Evolutionary conservation across 1,140 invertebrate species (phyloP).

Genomic region (Drosophila athabasca): DNA sequence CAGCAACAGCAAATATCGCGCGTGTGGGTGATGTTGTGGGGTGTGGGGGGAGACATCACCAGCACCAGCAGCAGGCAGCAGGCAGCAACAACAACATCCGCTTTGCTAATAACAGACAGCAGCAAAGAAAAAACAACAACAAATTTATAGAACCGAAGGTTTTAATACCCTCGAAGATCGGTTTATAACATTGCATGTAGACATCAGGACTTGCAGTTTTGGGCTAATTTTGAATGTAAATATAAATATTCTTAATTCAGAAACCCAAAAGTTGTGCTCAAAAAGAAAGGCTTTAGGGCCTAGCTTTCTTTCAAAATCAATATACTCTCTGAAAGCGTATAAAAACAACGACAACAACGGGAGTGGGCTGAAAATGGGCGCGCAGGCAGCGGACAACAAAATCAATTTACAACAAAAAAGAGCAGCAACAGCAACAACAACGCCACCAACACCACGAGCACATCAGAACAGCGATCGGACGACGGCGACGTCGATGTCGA

Average conservation of each 20-base stretch:
- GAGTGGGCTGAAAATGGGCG: conserved; percentile 83
- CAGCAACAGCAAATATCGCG: conserved; percentile 38
- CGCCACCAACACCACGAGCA: conserved; percentile 44
- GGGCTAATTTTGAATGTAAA: too few species aligned
- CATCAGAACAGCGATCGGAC: conserved; percentile 60
- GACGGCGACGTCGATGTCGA: conserved; percentile 21
- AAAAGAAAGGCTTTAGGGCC: too few species aligned
- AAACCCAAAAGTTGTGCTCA: too few species aligned
- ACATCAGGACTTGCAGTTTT: too few species aligned
- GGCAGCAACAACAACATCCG: conserved; percentile 76
- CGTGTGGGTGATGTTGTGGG: conserved; percentile 56
- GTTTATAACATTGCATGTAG: too few species aligned
- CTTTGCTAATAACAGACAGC: conserved; percentile 76
- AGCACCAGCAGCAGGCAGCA: conserved; percentile 45
- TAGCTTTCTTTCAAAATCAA: too few species aligned
- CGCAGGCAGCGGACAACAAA: conserved; percentile 65
- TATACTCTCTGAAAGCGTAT: too few species aligned
- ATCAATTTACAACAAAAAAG: conserved; percentile 74
- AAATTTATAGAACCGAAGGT: background rate
- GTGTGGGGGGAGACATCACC: conserved; percentile 25
- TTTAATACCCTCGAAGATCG: too few species aligned
- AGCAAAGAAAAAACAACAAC: conserved; percentile 18
- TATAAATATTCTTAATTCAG: too few species aligned
- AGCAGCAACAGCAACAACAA: conserved; percentile 54
- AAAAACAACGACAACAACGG: conserved; percentile 56